These are phyloP conservation scores for Cheirogaleus medius DNA, from an alignment of 2,113 vertebrate species.

Conservation along the genomic window DNA sequence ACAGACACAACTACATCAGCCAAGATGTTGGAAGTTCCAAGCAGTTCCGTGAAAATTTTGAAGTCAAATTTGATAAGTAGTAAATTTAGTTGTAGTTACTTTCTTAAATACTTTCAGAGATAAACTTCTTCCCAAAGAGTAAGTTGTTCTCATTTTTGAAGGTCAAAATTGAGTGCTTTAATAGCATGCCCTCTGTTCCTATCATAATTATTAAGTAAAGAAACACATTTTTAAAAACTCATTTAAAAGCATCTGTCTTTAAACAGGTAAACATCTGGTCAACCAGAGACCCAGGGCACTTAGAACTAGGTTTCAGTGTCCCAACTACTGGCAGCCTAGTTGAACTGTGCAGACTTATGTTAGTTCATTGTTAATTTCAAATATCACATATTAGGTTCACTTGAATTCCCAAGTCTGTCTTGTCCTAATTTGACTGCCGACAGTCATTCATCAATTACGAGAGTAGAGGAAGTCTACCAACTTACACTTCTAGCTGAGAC, in stretches of 20 bases:
- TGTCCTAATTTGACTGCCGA: slow-evolving; percentile 8
- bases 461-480: not conserved
- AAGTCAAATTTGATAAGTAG: not conserved
- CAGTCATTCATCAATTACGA: not conserved
- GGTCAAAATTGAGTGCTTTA: not conserved
- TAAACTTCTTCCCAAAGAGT: not conserved
- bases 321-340: not conserved
- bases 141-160: slow-evolving; percentile 37
- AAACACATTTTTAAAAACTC: not conserved
- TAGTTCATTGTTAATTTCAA: not conserved
- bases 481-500: slow-evolving; percentile 29
- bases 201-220: not conserved
- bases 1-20: not conserved
- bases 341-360: not conserved
- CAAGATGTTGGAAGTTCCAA: not conserved
- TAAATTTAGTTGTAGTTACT: not conserved
- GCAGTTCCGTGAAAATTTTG: not conserved
- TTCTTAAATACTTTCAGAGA: slow-evolving; percentile 20
- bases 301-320: not conserved
- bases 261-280: not conserved
- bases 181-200: not conserved
- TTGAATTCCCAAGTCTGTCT: not conserved
- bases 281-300: not conserved
- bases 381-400: not conserved
- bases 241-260: not conserved